Evolutionary conservation across 2,113 vertebrate genomes (phyloP), one percentile per base, ranked within the genome.

Genomic region (Otolemur garnettii): DNA sequence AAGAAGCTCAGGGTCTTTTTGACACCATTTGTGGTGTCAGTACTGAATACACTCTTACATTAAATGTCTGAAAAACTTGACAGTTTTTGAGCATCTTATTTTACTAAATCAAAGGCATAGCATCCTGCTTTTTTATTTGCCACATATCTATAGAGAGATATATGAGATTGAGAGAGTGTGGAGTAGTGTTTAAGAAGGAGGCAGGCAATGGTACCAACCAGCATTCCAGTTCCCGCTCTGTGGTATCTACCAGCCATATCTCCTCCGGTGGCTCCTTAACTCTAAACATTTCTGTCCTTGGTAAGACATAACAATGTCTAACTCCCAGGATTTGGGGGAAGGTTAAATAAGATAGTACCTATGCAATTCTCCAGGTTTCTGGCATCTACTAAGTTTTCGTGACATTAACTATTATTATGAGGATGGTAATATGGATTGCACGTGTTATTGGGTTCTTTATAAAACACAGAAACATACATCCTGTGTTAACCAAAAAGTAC

Each of bases 291-390:
- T 78, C 68, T 35, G 81, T 72, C 15, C 30, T 69, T 59, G 42
- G 42, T 62, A 50, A 94, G 83, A 83, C 12, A 83, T 60, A 74
- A 60, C 33, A 60, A n/a, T 17, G 14, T 86, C 42, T 91, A 72
- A 78, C 19, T 83, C 22, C 14, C 14, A 87, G 33, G 9, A 2
- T 83, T 55, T 92, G 4, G 38, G 22, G 5, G 28, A 83, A 90
- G n/a, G 71, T 74, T 57, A 83, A 80, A 35, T 64, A 17, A 69
- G 71, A 26, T 17, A 62, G 12, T 28, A 30, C 42, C 75, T 60
- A 28, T 74, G 94, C 21, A 78, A 30, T 93, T 93, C 26, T 94
- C 28, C 83, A 55, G 5, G 38, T 69, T 97, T 83, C 72, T 89
- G 72, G 66, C 42, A 82, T 19, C 30, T 50, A 38, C 26, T 84